A percentile compares a stretch with the other conserved stretches of the same genome.
These are phyloP conservation scores for Cryptoprocta ferox DNA, from an alignment of 2,797 vertebrate genomes.

Conservation along the genomic window DNA sequence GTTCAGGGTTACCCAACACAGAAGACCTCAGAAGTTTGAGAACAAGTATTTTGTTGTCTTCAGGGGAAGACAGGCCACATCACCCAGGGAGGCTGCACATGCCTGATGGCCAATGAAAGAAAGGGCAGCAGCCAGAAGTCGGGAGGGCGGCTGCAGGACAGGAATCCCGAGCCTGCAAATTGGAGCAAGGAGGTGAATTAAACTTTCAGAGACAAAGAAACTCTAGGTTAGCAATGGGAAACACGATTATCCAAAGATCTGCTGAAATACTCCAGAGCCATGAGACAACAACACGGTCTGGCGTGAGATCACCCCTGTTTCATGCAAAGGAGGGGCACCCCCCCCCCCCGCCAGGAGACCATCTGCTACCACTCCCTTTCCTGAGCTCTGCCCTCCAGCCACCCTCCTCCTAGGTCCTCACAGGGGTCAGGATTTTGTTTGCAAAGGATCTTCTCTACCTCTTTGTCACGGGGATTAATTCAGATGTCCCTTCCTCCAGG, in stretches of 20 bases:
- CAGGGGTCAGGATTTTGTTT: neutral
- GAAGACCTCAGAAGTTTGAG: neutral
- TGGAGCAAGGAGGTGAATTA: neutral
- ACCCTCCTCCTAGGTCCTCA: neutral
- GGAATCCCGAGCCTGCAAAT: neutral
- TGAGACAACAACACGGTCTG: neutral
- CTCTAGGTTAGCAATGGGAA: neutral
- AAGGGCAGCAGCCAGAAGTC: neutral
- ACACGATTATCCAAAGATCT: neutral
- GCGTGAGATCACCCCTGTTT: neutral
- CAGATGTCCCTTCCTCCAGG: neutral
- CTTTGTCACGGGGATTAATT: neutral
- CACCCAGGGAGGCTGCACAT: neutral
- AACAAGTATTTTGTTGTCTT: neutral
- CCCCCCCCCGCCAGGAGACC: neutral
- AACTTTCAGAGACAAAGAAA: neutral
- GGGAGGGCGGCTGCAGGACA: rapidly evolving
- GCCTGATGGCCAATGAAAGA: neutral
- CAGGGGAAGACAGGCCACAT: neutral
- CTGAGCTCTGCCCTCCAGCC: neutral
- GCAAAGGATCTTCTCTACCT: neutral
- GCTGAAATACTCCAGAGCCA: neutral
- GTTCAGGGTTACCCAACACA: neutral
- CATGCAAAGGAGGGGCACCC: too few relatives aligned
- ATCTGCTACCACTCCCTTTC: neutral